Evolutionary conservation across 2,888 invertebrate species (phyloP).

Genomic region (Papilio demoleus): DNA sequence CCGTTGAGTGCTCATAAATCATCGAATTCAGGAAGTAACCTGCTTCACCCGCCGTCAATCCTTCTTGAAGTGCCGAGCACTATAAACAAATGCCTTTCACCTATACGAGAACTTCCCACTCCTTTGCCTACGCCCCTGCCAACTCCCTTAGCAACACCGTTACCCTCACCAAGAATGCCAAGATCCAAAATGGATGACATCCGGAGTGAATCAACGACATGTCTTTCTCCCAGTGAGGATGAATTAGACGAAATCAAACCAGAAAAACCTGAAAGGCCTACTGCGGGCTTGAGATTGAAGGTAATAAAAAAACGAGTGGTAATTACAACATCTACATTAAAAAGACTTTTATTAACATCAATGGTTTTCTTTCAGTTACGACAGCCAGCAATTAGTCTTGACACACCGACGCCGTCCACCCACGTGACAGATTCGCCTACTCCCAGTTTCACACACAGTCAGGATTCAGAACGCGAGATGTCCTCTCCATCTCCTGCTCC

Average conservation of each 20-base stretch:
- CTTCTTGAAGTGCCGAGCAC: slow-evolving; percentile 89
- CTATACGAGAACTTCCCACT: slow-evolving; percentile 90
- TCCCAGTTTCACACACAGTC: slow-evolving; percentile 75
- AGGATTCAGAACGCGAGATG: slow-evolving; percentile 74
- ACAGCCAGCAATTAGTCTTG: slow-evolving; percentile 74
- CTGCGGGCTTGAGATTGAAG: slow-evolving; percentile 68
- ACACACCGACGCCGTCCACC: slow-evolving; percentile 76
- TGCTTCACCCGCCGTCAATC: slow-evolving; percentile 89
- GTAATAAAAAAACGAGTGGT: slow-evolving; percentile 48
- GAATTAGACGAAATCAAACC: slow-evolving; percentile 73
- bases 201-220: slow-evolving; percentile 63
- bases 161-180: slow-evolving; percentile 78
- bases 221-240: slow-evolving; percentile 74
- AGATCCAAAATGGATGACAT: slow-evolving; percentile 67
- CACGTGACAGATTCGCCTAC: slow-evolving; percentile 77
- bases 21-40: slow-evolving; percentile 78
- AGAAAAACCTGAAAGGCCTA: slow-evolving; percentile 66
- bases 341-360: neutral
- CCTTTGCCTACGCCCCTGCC: slow-evolving; percentile 85
- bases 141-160: slow-evolving; percentile 87
- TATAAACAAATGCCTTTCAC: slow-evolving; percentile 90
- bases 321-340: neutral
- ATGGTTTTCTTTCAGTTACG: slow-evolving; percentile 70
- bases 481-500: slow-evolving; percentile 76
- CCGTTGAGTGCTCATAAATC: slow-evolving; percentile 87